Evolutionary conservation across 2,113 vertebrate genomes (phyloP), one percentile per base, ranked within the genome.

Genomic region (Laterallus jamaicensis): DNA sequence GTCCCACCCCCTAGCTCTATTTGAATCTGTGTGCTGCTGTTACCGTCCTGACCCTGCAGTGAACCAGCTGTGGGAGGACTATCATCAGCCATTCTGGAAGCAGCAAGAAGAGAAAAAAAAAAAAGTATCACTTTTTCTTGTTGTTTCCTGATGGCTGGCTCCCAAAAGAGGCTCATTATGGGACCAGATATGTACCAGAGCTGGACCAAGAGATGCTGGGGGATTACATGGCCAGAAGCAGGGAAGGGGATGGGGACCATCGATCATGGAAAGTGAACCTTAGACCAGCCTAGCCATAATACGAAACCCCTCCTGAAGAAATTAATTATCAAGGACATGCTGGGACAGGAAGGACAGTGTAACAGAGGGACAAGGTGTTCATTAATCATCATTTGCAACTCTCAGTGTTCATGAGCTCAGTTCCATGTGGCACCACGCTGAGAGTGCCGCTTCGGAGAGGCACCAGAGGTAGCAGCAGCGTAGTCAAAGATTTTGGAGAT

Each of bases 371-470:
- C 25, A 67, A 83, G n/a, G 63, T 81, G 67, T 70, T 74, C 94
- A 92, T 96, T 90, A 93, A 94, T 92, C 94, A 95, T 90, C 21
- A 77, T 95, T 93, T 96, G 79, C 82, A 74, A 67, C 47, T 86
- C 75, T 82, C 82, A 37, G 59, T 77, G 62, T 83, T 86, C n/a
- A 37, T 70, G 60, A 81, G 68, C 55, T 90, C 59, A 17, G 40
- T 77, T 82, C 37, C 25, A 55, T 26, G 60, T 37, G 83, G 55
- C 44, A 93, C 44, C 40, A 79, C 0, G 2, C 62, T 80, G 88
- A 92, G 71, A 73, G 31, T 55, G 49, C 15, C 31, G 11, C 37
- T 55, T 59, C 59, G 39, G 71, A 96, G 63, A 80, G 37, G 47
- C 6, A 3, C 52, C n/a, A 77, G 69, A 81, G 64, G 59, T n/a